Conservation (phyloP, 2,888 invertebrate species). For the Kryphioiulus occultus region DNA sequence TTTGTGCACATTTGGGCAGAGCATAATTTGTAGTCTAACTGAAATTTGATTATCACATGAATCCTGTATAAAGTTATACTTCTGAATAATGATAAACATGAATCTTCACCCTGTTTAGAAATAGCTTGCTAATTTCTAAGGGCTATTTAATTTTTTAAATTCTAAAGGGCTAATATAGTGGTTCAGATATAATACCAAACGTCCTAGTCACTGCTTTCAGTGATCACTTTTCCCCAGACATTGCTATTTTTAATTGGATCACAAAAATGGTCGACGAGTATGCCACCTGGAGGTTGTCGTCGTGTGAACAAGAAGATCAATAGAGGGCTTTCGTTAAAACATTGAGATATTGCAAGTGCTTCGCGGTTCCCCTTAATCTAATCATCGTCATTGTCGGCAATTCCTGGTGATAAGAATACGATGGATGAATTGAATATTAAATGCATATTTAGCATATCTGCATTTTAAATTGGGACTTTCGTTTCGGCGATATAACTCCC, state of each 20-base stretch:
- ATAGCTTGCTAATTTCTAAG: too few relatives aligned
- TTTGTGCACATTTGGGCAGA: too few relatives aligned
- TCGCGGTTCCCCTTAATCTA: not conserved
- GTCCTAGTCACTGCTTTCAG: too few relatives aligned
- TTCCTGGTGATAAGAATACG: not conserved
- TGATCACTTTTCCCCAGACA: too few relatives aligned
- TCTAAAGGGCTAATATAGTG: too few relatives aligned
- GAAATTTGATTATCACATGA: too few relatives aligned
- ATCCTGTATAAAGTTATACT: too few relatives aligned
- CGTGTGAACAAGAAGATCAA: not conserved
- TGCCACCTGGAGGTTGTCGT: not conserved
- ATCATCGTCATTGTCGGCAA: slow-evolving; percentile 2
- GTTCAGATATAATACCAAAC: too few relatives aligned
- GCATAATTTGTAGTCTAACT: too few relatives aligned
- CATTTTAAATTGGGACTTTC: not conserved
- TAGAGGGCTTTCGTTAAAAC: not conserved
- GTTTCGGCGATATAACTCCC: not conserved
- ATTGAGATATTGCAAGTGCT: not conserved
- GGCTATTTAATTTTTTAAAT: too few relatives aligned
- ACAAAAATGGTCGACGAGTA: not conserved
- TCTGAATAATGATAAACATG: too few relatives aligned
- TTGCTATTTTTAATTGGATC: not conserved
- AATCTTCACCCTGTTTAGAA: too few relatives aligned
- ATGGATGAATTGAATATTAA: slow-evolving; percentile 4
- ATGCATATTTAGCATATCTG: slow-evolving; percentile 12